Base-by-base conservation (phyloP, 2,888 invertebrate genomes). In the Agrilus cyanescens region DNA sequence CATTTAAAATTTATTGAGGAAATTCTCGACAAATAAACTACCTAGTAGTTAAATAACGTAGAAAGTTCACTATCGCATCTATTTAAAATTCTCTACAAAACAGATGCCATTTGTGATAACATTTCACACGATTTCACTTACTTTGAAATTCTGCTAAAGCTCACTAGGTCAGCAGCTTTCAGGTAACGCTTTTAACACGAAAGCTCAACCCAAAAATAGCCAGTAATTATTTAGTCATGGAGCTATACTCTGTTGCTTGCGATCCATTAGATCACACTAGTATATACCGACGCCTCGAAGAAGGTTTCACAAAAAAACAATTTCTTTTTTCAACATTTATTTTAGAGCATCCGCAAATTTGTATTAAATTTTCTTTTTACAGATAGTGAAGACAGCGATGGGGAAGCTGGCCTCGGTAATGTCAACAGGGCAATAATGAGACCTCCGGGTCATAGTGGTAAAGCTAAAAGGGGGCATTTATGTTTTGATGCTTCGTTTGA, bases 401-500 rank as follows among this genome's bases (percentile, higher is more conserved):
- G 85, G 45, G 95, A 96, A 62, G 90, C 91, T 37, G 93, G 94
- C 12, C 70, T 93, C 53, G 94, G 94, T 13, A 96, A 96, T 67
- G 82, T 96, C 40, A 91, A 85, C 59, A 78, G 87, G 44, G 73
- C 85, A 57, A 85, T 91, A 37, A 85, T 93, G 62, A 76, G 91
- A 13, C 91, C 91, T 5, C 83, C 88, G 0, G 91, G 90, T 0
- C 90, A 91, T 63, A 90, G 88, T 59, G 93, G 95, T 1, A 91
- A 94, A 66, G 94, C 95, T 10, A 95, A 94, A 69, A 82, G 88
- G 48, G 96, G 96, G 3, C 95, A 96, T 63, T 72, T 96, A 16
- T 94, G 95, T 60, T 96, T 96, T 68, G 95, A 96, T 70, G 95
- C 96, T 2, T 89, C 93, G 12, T 96, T 90, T 67, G 96, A 96